Percentiles rank a stretch among this genome's conserved stretches.
phyloP scores from a whole-genome alignment of 1,140 invertebrate genomes.

The Vollenhovia emeryi region DNA sequence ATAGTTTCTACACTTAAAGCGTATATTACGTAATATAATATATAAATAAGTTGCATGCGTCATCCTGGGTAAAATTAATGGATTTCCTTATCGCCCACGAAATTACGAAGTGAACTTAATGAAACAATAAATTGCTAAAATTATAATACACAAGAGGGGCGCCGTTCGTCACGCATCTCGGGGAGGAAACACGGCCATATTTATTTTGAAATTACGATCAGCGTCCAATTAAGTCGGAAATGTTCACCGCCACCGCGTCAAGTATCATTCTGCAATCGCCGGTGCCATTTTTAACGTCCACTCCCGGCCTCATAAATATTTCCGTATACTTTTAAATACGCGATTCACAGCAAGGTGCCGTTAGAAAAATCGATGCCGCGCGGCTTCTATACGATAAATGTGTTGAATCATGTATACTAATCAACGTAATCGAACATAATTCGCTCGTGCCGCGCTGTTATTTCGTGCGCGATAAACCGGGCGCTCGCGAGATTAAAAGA shows the following conservation, averaged over 20 bases:
- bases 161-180: not conserved
- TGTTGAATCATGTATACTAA: constrained; percentile 2
- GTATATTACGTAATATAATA: not conserved
- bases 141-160: not conserved
- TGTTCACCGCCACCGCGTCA: not conserved
- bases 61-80: not conserved
- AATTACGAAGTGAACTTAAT: not conserved
- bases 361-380: constrained; percentile 9
- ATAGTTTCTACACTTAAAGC: not conserved
- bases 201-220: not conserved
- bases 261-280: not conserved
- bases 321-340: not conserved
- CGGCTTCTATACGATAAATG: not conserved
- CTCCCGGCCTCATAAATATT: constrained; percentile 28
- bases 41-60: not conserved
- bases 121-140: not conserved
- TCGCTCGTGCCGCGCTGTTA: not conserved
- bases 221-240: not conserved
- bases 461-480: not conserved
- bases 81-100: not conserved
- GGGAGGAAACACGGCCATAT: not conserved
- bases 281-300: not conserved
- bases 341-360: not conserved
- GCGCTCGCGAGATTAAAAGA: not conserved
- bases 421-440: constrained; percentile 34